Evolutionary conservation across 2,113 vertebrate species (phyloP), one percentile per base, ranked within the genome.

Genomic region (Synodontis membranacea): DNA sequence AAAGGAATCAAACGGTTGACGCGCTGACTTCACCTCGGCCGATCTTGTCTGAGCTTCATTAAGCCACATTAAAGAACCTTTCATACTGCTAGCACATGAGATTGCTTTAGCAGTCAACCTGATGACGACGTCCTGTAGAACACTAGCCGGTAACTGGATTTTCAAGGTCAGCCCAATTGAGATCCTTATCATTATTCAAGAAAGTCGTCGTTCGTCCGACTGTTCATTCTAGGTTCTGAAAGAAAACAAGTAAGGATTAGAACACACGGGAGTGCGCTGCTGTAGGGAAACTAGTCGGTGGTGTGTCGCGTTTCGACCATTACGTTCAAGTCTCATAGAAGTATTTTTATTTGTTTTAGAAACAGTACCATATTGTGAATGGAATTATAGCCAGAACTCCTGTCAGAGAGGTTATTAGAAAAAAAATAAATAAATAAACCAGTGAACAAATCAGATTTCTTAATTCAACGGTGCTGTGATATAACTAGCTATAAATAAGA

Each of bases 41-140:
- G 94, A 94, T 93, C 91, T 70, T 90, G 91, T 91, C 92, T 95
- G 93, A 93, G 94, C 94, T 94, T 90, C 92, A 92, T 92, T 94
- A 94, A 95, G 93, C 94, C 88, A 91, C 93, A 91, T 93, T 93
- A 93, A 93, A 94, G 94, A 95, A 94, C 93, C 93, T 94, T 95
- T 91, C 93, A 92, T 93, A 93, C 91, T 93, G 93, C 94, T 94
- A 94, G 91, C 60, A 83, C 91, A 85, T 90, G 74, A 92, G 92
- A 94, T 93, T 94, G 93, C 91, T 91, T 94, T 90, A 92, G 88
- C 87, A 83, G 86, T 87, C 91, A 92, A 90, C 88, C 86, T 91
- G 92, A 92, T 86, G 90, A 91, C 89, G 86, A 93, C 88, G 89
- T 89, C 74, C 88, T 86, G 86, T 78, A 91, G 89, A 89, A 90